These are phyloP conservation scores for Bombus turneri DNA, from an alignment of 1,140 invertebrate genomes.

Conservation along the genomic window DNA sequence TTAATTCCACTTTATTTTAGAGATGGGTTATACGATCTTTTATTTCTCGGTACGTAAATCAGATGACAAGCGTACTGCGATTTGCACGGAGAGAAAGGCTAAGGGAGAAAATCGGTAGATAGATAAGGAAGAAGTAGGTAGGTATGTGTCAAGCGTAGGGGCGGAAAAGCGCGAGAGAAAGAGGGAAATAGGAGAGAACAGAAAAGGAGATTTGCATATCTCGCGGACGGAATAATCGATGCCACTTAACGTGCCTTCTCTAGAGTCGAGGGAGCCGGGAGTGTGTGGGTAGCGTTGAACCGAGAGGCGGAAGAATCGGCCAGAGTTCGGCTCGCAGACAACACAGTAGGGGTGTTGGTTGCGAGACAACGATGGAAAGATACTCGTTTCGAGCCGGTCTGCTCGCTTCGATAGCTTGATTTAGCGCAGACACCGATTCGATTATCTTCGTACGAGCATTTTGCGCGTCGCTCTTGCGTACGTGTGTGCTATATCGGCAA, in stretches of 20 bases:
- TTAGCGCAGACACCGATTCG: slow-evolving; percentile 32
- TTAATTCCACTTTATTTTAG: slow-evolving; percentile 19
- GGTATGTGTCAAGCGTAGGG: slow-evolving; percentile 24
- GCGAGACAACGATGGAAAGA: slow-evolving; percentile 19
- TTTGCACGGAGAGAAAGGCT: slow-evolving; percentile 1
- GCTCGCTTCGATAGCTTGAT: slow-evolving; percentile 7
- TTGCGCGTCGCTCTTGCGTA: neutral
- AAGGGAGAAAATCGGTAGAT: slow-evolving; percentile 22
- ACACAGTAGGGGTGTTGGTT: neutral
- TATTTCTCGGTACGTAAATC: slow-evolving; percentile 76
- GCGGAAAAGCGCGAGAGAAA: slow-evolving; percentile 39
- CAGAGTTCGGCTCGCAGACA: neutral
- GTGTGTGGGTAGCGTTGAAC: neutral
- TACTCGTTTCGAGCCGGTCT: slow-evolving; percentile 10
- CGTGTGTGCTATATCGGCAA: slow-evolving; percentile 28
- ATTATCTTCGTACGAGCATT: slow-evolving; percentile 26
- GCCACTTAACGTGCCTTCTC: slow-evolving; percentile 71
- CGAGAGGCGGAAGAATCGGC: neutral
- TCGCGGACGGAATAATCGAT: slow-evolving; percentile 79
- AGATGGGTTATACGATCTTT: slow-evolving; percentile 54
- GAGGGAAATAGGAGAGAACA: neutral
- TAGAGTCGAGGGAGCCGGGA: neutral
- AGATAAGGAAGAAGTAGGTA: slow-evolving; percentile 18
- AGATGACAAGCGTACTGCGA: slow-evolving; percentile 72
- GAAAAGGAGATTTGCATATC: slow-evolving; percentile 76